phyloP scores from a whole-genome alignment of 1,140 invertebrate genomes.

The Cydia splendana region DNA sequence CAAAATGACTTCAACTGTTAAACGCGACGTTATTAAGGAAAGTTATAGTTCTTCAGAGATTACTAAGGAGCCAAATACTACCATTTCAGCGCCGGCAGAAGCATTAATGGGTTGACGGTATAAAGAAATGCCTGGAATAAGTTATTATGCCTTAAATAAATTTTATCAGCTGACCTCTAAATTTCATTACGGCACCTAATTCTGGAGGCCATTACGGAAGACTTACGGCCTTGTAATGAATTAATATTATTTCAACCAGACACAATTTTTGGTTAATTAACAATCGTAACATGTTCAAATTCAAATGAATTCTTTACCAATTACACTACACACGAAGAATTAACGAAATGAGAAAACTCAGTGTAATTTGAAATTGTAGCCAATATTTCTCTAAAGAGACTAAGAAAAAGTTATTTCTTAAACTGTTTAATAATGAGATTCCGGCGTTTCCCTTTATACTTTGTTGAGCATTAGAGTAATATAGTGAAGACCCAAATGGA shows the following conservation, averaged over 20 bases:
- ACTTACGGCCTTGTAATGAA: background rate
- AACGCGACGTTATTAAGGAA: slow-evolving; percentile 2
- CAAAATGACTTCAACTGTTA: background rate
- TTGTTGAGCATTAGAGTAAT: background rate
- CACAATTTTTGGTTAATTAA: background rate
- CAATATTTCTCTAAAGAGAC: background rate
- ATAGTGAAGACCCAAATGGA: background rate
- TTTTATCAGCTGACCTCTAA: slow-evolving; percentile 15
- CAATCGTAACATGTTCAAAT: background rate
- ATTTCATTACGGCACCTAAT: slow-evolving; percentile 20
- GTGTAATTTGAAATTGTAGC: background rate
- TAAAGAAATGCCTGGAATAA: slow-evolving; percentile 19
- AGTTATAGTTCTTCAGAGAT: slow-evolving; percentile 11
- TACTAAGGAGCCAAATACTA: background rate
- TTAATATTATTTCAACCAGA: background rate
- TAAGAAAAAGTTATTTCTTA: background rate
- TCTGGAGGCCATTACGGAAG: background rate
- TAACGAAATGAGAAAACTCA: background rate
- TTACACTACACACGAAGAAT: background rate
- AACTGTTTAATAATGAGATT: background rate
- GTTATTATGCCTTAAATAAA: slow-evolving; percentile 13
- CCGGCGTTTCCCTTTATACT: background rate
- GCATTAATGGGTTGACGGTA: slow-evolving; percentile 13
- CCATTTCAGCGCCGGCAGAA: background rate
- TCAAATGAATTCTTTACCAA: background rate